Conservation (phyloP, 2,113 vertebrate species). For the Gorsachius goisagi region DNA sequence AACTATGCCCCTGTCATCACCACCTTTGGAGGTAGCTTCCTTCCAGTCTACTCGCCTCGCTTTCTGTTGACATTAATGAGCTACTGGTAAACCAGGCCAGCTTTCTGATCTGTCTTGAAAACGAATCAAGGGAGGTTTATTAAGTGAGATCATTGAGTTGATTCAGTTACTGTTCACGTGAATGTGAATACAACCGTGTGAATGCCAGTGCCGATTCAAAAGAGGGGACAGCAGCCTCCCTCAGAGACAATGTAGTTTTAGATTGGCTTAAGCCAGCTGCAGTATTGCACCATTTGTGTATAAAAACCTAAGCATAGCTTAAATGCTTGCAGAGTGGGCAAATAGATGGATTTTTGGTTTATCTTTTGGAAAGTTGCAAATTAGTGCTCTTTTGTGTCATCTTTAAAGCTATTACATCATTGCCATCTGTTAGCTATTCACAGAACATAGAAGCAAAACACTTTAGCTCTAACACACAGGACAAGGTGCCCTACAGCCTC, state of each 20-base stretch:
- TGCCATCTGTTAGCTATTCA: neutral
- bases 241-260: neutral
- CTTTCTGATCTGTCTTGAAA: neutral
- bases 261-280: neutral
- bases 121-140: neutral
- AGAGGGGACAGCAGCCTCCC: neutral
- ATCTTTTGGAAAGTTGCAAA: neutral
- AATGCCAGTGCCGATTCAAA: neutral
- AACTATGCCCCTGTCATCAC: neutral
- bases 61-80: neutral
- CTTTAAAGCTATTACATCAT: neutral
- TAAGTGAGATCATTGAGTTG: neutral
- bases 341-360: neutral
- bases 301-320: neutral
- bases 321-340: neutral
- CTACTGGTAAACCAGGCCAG: neutral
- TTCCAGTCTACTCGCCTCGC: neutral
- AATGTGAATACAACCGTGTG: neutral
- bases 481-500: neutral
- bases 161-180: neutral
- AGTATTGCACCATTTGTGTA: neutral
- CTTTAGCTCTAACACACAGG: neutral
- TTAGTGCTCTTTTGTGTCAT: neutral
- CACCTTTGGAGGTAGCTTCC: neutral
- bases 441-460: neutral